Evolutionary conservation across 2,113 vertebrate genomes (phyloP), one percentile per base, ranked within the genome.

Genomic region (Misgurnus mizolepis): DNA sequence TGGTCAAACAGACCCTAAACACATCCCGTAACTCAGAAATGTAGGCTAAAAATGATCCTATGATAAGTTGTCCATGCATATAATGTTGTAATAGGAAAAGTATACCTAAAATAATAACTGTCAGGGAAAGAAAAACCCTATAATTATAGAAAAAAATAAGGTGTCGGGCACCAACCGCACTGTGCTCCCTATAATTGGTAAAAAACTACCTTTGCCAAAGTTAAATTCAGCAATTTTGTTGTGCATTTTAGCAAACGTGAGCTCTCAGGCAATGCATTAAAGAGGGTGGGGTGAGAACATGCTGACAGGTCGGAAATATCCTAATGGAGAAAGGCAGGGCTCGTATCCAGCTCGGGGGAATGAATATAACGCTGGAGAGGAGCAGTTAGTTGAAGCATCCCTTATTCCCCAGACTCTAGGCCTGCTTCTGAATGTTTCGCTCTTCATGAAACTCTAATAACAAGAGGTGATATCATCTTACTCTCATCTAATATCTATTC

Each of bases 361-460:
- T 77, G 40, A 80, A 67, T n/a, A 64, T 62, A 72, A 58, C 76
- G 68, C 12, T 67, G 67, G 58, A 80, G 58, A 65, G 40, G 18
- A 11, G 40, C 45, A 76, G 45, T 65, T 56, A 70, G 64, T 56
- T 74, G 56, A 65, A 76, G 61, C 70, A 76, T 47, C 4, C 40
- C 6, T 18, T 49, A 70, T 58, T 81, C 79, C 80, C 79, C 58
- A 68, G 69, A 71, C 65, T 81, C 65, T 71, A 66, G 70, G 18
- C 4, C 65, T 72, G 70, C 79, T 49, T 64, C 81, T 83, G 79
- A 73, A 81, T 77, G 72, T 77, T 64, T 62, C 73, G 61, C 71
- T 71, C 53, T 72, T 84, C 83, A 82, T 82, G 72, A 77, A 80
- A 65, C 58, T n/a, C 76, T 76, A 73, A 81, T 79, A 80, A 71